A percentile compares a stretch with the other conserved stretches of the same genome.
Evolutionary conservation across 2,888 invertebrate species (phyloP).

Genomic region (Polydrusus tereticollis): DNA sequence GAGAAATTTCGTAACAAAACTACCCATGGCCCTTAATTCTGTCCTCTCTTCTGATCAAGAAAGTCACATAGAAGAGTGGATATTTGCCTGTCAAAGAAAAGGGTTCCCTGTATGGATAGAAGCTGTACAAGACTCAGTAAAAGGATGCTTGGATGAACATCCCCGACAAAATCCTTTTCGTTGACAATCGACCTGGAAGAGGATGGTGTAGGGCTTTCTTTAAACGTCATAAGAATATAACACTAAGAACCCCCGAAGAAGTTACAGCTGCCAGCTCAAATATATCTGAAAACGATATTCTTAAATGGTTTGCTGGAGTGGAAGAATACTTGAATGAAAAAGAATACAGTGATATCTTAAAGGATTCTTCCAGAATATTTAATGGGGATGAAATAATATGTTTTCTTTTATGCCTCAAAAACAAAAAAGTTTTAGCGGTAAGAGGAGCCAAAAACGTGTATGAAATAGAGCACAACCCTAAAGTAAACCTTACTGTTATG

Average conservation of each 20-base stretch:
- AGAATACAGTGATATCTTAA: constrained; percentile 41
- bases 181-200: constrained; percentile 49
- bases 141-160: constrained; percentile 43
- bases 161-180: constrained; percentile 44
- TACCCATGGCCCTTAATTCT: constrained; percentile 5
- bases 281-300: constrained; percentile 54
- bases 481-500: constrained; percentile 61
- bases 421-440: constrained; percentile 8
- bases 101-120: not conserved
- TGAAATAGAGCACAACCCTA: constrained; percentile 10
- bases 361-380: constrained; percentile 55
- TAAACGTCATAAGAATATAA: constrained; percentile 52
- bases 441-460: constrained; percentile 20
- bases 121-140: not conserved
- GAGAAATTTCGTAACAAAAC: constrained; percentile 9
- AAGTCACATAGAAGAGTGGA: not conserved
- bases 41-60: not conserved
- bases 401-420: constrained; percentile 56
- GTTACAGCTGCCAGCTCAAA: constrained; percentile 54
- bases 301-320: constrained; percentile 53
- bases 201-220: constrained; percentile 54
- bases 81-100: constrained; percentile 10
- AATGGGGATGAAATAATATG: constrained; percentile 59
- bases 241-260: constrained; percentile 51
- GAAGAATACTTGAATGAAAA: constrained; percentile 47